Percentiles rank a stretch among this genome's conserved stretches.
Evolutionary conservation across 2,888 invertebrate species (phyloP).

Genomic region (Microdon myrmicae): DNA sequence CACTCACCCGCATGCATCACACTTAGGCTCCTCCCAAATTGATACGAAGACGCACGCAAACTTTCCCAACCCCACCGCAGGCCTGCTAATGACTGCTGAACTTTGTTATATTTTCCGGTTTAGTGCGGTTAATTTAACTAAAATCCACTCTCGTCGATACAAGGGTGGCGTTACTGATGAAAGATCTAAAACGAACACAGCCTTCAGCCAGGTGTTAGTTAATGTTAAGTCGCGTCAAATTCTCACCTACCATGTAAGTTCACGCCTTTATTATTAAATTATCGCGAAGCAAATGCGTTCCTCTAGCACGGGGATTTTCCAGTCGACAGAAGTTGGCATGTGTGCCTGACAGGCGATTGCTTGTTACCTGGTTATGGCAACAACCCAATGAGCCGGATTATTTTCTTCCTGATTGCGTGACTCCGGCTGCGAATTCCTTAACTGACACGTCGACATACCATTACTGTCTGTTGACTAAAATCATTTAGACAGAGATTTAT

Average conservation of each 20-base stretch:
- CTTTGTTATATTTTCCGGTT: constrained; percentile 26
- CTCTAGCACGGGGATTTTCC: constrained; percentile 3
- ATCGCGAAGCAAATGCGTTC: constrained; percentile 32
- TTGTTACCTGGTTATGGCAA: constrained; percentile 19
- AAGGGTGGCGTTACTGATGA: constrained; percentile 40
- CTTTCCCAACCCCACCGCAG: too few species aligned
- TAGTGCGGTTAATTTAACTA: constrained; percentile 43
- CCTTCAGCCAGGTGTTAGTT: constrained; percentile 29
- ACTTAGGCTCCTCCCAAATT: not conserved
- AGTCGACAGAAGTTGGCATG: constrained; percentile 8
- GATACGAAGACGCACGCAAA: too few species aligned
- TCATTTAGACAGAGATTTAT: constrained; percentile 45
- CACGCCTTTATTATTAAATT: constrained; percentile 31
- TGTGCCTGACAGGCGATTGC: constrained; percentile 9
- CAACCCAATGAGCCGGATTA: constrained; percentile 7
- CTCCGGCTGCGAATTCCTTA: constrained; percentile 23
- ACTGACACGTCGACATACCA: constrained; percentile 43
- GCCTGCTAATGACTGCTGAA: constrained; percentile 2
- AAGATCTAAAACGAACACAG: constrained; percentile 13
- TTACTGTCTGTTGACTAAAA: constrained; percentile 47
- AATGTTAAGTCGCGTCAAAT: constrained; percentile 34
- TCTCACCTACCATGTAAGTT: constrained; percentile 16
- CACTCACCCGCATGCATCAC: not conserved
- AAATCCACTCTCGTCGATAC: constrained; percentile 21
- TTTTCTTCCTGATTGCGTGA: constrained; percentile 21